These are phyloP conservation scores for Anas acuta DNA, from an alignment of 2,797 vertebrate species.

Conservation along the genomic window DNA sequence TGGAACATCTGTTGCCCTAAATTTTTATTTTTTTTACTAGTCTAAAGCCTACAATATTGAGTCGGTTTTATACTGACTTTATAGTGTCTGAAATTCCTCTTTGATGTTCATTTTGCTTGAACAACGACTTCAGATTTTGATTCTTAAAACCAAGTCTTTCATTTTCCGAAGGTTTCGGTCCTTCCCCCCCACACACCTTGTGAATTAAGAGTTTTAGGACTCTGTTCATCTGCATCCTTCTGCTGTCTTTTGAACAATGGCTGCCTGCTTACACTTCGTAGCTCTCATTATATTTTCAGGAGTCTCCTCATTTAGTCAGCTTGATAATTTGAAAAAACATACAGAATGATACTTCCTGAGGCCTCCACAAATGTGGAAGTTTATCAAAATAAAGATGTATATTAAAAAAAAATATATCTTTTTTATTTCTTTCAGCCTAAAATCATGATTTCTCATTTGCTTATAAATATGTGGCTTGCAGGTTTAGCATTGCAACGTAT, in stretches of 20 bases:
- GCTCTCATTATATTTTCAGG: not conserved
- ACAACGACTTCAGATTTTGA: not conserved
- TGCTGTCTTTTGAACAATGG: not conserved
- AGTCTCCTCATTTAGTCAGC: not conserved
- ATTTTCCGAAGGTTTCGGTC: not conserved
- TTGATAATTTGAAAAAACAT: not conserved
- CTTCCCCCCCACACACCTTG: not conserved
- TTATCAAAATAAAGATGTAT: not conserved
- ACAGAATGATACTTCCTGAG: not conserved
- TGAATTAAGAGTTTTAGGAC: not conserved
- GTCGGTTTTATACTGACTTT: not conserved
- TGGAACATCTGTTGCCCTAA: conserved; percentile 47
- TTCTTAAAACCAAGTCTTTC: not conserved
- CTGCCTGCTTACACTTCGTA: not conserved
- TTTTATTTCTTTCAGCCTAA: not conserved
- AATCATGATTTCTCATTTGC: not conserved
- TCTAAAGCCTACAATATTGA: not conserved
- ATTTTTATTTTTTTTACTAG: conserved; percentile 29
- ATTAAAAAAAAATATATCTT: not conserved
- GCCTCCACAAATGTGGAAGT: not conserved
- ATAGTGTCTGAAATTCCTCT: not conserved
- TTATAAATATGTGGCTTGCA: not conserved
- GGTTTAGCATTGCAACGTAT: not conserved
- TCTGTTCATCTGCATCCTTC: not conserved
- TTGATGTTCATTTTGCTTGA: not conserved